Conservation (phyloP, 2,113 vertebrate species). For the Leucoraja erinaceus region DNA sequence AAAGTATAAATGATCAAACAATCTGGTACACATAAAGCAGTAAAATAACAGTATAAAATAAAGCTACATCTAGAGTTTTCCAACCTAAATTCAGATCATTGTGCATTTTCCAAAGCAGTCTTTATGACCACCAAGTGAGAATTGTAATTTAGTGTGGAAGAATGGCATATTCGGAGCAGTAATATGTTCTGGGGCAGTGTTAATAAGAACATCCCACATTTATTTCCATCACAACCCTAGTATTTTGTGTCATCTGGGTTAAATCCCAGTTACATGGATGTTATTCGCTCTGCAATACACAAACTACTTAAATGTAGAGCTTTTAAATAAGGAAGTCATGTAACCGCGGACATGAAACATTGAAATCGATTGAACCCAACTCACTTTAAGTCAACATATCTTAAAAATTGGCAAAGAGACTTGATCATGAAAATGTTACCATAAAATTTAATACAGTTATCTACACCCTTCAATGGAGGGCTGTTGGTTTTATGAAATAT, state of each 20-base stretch:
- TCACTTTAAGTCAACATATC: not conserved
- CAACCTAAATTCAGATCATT: not conserved
- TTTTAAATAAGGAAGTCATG: not conserved
- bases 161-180: not conserved
- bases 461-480: not conserved
- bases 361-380: not conserved
- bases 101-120: not conserved
- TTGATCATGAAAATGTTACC: not conserved
- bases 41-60: not conserved
- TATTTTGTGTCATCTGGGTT: not conserved
- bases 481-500: not conserved
- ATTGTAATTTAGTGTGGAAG: not conserved
- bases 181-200: not conserved
- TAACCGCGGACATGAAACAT: not conserved
- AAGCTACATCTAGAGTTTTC: not conserved
- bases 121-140: not conserved
- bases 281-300: not conserved
- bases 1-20: not conserved
- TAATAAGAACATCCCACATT: not conserved
- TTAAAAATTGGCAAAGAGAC: not conserved
- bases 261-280: not conserved
- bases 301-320: not conserved
- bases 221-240: not conserved
- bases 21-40: not conserved
- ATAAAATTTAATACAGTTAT: not conserved